Evolutionary conservation across 2,888 invertebrate species (phyloP).

Genomic region (Miltochrista miniata): DNA sequence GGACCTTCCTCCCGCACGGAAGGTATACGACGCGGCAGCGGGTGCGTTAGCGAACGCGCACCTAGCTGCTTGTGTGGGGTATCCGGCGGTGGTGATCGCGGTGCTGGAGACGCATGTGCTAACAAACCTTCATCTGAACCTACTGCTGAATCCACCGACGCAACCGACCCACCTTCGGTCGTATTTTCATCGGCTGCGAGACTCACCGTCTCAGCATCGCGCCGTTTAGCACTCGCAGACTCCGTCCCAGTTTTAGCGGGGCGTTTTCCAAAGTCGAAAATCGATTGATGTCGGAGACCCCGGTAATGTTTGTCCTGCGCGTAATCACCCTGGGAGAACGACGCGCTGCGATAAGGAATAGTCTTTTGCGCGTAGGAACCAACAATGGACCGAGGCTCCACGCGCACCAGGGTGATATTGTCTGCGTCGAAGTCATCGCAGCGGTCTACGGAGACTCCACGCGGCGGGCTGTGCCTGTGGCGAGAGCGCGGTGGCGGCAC

Average conservation of each 20-base stretch:
- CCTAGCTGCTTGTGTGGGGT: conserved; percentile 75
- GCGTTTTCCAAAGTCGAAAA: conserved; percentile 73
- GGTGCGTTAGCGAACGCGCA: conserved; percentile 79
- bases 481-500: conserved; percentile 81
- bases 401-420: conserved; percentile 79
- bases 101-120: conserved; percentile 68
- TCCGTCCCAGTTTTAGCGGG: conserved; percentile 49
- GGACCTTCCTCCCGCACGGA: conserved; percentile 67
- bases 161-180: conserved; percentile 78
- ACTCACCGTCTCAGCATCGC: conserved; percentile 61
- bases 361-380: conserved; percentile 86
- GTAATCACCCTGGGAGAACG: conserved; percentile 94
- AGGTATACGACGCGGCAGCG: conserved; percentile 73
- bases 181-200: conserved; percentile 64
- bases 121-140: conserved; percentile 84
- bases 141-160: conserved; percentile 83
- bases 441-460: conserved; percentile 75
- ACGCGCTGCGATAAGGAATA: conserved; percentile 92
- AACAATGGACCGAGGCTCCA: conserved; percentile 84
- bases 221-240: conserved; percentile 48
- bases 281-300: conserved; percentile 65
- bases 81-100: conserved; percentile 75
- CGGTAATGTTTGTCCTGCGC: conserved; percentile 82
- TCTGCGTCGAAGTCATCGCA: conserved; percentile 75
- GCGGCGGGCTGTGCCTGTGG: conserved; percentile 78